phyloP scores from a whole-genome alignment of 2,888 invertebrate species.

The Drosophila affinis region DNA sequence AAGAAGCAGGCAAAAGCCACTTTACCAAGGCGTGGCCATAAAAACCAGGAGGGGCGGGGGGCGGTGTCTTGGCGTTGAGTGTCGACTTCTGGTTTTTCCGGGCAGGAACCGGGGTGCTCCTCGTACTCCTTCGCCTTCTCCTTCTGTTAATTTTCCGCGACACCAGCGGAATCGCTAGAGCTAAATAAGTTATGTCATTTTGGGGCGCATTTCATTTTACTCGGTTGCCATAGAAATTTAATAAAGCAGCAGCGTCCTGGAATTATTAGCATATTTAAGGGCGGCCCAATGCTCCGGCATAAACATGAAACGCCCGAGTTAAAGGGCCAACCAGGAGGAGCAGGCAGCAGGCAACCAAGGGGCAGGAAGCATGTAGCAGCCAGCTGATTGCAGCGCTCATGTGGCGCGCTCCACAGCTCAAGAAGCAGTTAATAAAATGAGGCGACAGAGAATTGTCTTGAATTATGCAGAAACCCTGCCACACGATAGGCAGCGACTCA shows the following conservation, averaged over 20 bases:
- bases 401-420: constrained; percentile 8
- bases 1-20: constrained; percentile 38
- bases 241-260: constrained; percentile 65
- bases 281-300: constrained; percentile 22
- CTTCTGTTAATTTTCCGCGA: constrained; percentile 62
- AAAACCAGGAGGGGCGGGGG: constrained; percentile 9
- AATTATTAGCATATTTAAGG: constrained; percentile 76
- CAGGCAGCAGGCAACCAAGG: constrained; percentile 10
- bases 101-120: background rate
- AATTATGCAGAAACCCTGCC: constrained; percentile 42
- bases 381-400: constrained; percentile 39
- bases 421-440: constrained; percentile 50
- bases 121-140: background rate
- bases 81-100: constrained; percentile 34
- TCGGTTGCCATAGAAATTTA: constrained; percentile 71
- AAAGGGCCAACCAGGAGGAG: constrained; percentile 22
- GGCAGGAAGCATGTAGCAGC: constrained; percentile 1
- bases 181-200: constrained; percentile 73
- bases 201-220: constrained; percentile 57
- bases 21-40: constrained; percentile 36
- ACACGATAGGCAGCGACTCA: background rate
- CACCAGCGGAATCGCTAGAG: constrained; percentile 12
- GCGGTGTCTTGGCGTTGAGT: background rate
- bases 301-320: constrained; percentile 40
- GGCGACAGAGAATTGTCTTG: constrained; percentile 49